phyloP scores from a whole-genome alignment of 2,797 vertebrate species.

The Poeciliopsis paucimaculata region DNA sequence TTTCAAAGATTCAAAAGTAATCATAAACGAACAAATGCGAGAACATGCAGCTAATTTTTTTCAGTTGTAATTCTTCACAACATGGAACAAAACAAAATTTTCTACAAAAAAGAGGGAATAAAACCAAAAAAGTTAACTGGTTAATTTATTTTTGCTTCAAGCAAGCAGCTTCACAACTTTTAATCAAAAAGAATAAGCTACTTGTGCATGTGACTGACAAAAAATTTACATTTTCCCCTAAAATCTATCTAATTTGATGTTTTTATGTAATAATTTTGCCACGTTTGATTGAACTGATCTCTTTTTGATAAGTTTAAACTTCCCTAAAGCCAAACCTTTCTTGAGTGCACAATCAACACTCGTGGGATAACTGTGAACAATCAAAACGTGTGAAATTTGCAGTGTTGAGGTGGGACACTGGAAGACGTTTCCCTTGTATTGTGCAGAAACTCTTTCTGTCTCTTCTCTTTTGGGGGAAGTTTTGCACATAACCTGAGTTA shows the following conservation, averaged over 20 bases:
- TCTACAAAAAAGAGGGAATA: neutral
- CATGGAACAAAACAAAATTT: neutral
- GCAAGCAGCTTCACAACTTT: neutral
- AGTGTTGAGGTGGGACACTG: constrained; percentile 16
- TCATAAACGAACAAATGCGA: neutral
- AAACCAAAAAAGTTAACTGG: neutral
- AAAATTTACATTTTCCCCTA: neutral
- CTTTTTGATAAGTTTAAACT: constrained; percentile 33
- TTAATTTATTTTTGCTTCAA: neutral
- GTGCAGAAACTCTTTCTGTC: neutral
- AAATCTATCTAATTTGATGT: constrained; percentile 14
- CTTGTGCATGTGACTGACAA: neutral
- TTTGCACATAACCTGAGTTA: neutral
- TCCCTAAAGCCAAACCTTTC: constrained; percentile 14
- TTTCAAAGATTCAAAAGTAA: neutral
- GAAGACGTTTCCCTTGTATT: constrained; percentile 7
- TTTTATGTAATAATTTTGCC: constrained; percentile 27
- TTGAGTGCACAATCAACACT: constrained; percentile 43
- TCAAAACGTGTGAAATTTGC: constrained; percentile 26
- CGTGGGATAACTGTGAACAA: constrained; percentile 41
- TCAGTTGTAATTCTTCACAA: neutral
- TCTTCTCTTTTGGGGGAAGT: neutral
- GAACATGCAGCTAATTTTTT: neutral
- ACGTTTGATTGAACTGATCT: constrained; percentile 35
- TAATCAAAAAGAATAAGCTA: neutral